Base-by-base conservation (phyloP, 64 coral and sea anemone genomes). In the Orbicella faveolata region DNA sequence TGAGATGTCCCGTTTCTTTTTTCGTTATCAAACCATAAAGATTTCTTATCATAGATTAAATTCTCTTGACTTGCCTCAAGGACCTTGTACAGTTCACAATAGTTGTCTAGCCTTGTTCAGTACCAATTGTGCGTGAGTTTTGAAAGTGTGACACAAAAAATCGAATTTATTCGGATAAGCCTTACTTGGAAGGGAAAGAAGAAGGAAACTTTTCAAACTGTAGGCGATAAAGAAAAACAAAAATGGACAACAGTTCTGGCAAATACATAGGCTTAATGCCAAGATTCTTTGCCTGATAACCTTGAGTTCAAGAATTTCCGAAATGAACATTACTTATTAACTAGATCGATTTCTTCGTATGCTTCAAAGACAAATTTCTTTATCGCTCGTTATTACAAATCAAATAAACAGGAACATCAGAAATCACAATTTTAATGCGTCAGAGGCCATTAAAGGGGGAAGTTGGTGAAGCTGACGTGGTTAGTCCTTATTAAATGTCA, bases 11-110 rank as follows among this genome's bases (percentile, higher is more conserved):
- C 18, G 30, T 52, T 52, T 85, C 82, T 72, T 52, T 84, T 85
- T 85, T 70, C 62, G 61, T 85, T 85, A 85, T 73, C 82, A 85
- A 85, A 23, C 82, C 23, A 85, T 85, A 72, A 52, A 85, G 82
- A 85, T 85, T 85, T 70, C 67, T 85, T 85, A 72, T 72, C 65
- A 25, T 21, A 85, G 65, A 52, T 72, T 73, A 72, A 26, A 73
- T 16, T 69, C 61, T 84, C 33, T 84, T 7, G 34, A 13, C 62
- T 19, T 36, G 81, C 13, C 21, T 70, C 10, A 70, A 70, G 67
- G 25, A 70, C 67, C 21, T 70, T n/a, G 21, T 11, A 33, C 6
- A 70, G 25, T 70, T 59, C 12, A 9, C 55, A 15, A 9, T 2
- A 59, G 9, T 59, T 59, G 55, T 16, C 11, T 21, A 33, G 7